These are phyloP conservation scores for Virgularia gustaviana DNA, from an alignment of 92 coral and sea anemone genomes.

Conservation along the genomic window DNA sequence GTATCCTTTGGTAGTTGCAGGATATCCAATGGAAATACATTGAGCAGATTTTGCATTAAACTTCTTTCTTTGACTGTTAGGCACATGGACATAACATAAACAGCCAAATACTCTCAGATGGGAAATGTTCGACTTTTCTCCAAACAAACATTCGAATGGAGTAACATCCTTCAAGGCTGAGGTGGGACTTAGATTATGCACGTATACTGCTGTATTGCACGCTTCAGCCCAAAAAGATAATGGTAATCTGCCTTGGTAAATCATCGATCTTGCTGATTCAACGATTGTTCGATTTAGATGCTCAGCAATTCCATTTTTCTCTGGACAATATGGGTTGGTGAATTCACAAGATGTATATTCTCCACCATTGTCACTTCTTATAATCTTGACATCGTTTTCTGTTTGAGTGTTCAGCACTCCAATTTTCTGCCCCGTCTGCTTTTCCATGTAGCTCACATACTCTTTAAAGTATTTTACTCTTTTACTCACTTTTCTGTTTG, in stretches of 20 bases:
- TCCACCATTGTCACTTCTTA: conserved; percentile 53
- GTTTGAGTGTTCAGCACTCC: no score
- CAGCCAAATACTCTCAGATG: conserved; percentile 56
- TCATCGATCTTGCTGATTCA: conserved; percentile 44
- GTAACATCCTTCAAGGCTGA: conserved; percentile 46
- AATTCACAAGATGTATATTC: conserved; percentile 22
- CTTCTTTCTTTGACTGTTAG: conserved; percentile 19
- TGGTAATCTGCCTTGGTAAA: conserved; percentile 51
- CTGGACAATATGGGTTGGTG: conserved; percentile 4
- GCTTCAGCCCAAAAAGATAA: conserved; percentile 63
- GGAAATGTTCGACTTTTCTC: conserved; percentile 48
- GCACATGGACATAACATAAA: conserved; percentile 31
- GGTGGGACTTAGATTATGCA: conserved; percentile 55
- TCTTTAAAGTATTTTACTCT: conserved; percentile 41
- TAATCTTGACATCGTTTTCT: no score
- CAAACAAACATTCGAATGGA: conserved; percentile 55
- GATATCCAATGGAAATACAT: conserved; percentile 54
- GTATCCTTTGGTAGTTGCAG: conserved; percentile 57
- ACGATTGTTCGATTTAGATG: conserved; percentile 57
- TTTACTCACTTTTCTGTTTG: conserved; percentile 9
- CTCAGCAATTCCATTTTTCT: conserved; percentile 53
- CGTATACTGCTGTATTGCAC: conserved; percentile 61
- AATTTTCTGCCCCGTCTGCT: conserved; percentile 18
- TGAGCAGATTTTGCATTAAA: conserved; percentile 58
- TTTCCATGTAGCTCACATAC: conserved; percentile 28